Conservation (phyloP, 2,113 vertebrate genomes). For the Hippocampus zosterae region DNA sequence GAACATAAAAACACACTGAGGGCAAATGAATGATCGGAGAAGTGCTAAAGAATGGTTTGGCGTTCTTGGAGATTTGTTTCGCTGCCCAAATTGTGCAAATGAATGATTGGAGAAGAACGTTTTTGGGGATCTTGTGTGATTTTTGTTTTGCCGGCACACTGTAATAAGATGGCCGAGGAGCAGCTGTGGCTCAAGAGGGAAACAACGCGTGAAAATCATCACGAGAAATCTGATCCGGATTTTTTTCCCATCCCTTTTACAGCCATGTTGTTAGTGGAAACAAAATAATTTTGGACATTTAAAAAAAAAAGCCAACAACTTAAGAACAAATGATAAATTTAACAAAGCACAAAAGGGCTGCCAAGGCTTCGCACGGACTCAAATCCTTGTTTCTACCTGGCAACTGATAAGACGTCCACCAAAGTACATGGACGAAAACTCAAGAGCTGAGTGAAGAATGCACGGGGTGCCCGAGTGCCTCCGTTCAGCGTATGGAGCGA, state of each 20-base stretch:
- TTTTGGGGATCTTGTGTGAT: not conserved
- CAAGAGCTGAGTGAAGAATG: not conserved
- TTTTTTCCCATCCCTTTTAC: no score
- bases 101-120: conserved; percentile 30
- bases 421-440: not conserved
- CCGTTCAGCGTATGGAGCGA: not conserved
- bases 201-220: not conserved
- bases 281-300: no score
- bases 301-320: no score
- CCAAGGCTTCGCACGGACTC: no score
- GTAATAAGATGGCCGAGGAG: not conserved
- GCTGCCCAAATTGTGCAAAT: conserved; percentile 9
- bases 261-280: no score
- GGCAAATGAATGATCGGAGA: conserved; percentile 34
- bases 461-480: not conserved
- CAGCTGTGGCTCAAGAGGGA: not conserved
- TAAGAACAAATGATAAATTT: no score
- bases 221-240: no score
- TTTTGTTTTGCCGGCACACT: not conserved
- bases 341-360: no score
- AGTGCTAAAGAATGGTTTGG: conserved; percentile 16
- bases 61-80: not conserved
- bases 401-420: not conserved
- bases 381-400: not conserved
- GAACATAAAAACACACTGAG: conserved; percentile 14